Evolutionary conservation across 2,888 invertebrate genomes (phyloP).

Genomic region (Azorinus chamasolen): DNA sequence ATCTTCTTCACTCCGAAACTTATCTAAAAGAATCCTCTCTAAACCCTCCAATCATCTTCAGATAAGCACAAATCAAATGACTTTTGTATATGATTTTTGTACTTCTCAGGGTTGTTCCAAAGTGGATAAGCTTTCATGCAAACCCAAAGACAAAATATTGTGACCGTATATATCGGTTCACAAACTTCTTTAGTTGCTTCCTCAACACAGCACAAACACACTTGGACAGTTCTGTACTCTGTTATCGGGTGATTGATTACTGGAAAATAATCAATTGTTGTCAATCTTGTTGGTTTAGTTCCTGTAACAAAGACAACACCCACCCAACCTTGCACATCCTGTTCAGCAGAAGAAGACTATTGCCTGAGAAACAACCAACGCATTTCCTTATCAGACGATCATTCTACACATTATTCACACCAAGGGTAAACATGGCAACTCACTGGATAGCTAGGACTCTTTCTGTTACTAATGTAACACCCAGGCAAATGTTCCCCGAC

Average conservation of each 20-base stretch:
- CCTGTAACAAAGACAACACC: slow-evolving; percentile 22
- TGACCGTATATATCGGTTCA: too few species aligned
- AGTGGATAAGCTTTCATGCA: slow-evolving; percentile 66
- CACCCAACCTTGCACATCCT: too few species aligned
- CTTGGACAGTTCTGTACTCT: too few species aligned
- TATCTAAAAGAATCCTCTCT: too few species aligned
- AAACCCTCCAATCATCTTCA: slow-evolving; percentile 11
- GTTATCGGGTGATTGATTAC: too few species aligned
- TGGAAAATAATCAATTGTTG: slow-evolving; percentile 67
- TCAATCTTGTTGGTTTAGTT: slow-evolving; percentile 34
- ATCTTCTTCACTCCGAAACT: too few species aligned
- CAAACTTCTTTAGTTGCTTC: slow-evolving; percentile 57
- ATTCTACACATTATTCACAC: slow-evolving; percentile 8
- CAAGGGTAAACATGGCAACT: slow-evolving; percentile 10
- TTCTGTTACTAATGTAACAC: slow-evolving; percentile 44
- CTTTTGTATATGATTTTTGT: slow-evolving; percentile 26
- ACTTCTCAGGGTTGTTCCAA: slow-evolving; percentile 32
- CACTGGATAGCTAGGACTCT: slow-evolving; percentile 30
- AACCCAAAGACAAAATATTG: too few species aligned
- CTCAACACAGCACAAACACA: too few species aligned
- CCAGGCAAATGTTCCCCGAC: slow-evolving; percentile 29
- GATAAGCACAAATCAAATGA: too few species aligned
- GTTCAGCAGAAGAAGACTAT: slow-evolving; percentile 25
- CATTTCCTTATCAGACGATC: slow-evolving; percentile 2
- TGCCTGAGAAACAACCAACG: slow-evolving; percentile 26